Evolutionary conservation across 2,797 vertebrate genomes (phyloP), one percentile per base, ranked within the genome.

Genomic region (Neolamprologus multifasciatus): DNA sequence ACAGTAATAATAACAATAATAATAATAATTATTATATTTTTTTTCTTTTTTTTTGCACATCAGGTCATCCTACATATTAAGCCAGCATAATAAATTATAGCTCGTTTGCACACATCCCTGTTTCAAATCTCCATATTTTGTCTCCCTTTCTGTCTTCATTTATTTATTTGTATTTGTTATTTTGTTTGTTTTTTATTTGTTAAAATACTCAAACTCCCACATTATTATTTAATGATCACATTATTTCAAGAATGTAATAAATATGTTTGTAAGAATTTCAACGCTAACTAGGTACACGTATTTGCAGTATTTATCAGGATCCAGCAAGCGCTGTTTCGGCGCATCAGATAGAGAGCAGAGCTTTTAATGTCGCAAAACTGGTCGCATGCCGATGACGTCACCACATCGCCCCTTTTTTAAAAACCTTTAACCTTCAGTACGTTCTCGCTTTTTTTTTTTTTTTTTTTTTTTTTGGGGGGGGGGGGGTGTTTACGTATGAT

Each of bases 391-490:
- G 11, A 67, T 67, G 62, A 21, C 12, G 62, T 38, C 33, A 67
- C 21, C 2, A 9, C 2, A 1, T 14, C 33, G 11, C 12, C 31
- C 17, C 7, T 0, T n/a, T 59, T 59, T 29, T 0, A 12, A 55
- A 55, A 57, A 14, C 13, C 0, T 59, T 31, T 31, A 10, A 31
- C 31, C 31, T 31, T 31, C 2, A 31, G 31, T 31, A 31, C 31
- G 31, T 31, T 7, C 29, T 31, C 29, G 29, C 29, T 31, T 31
- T 31, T 31, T 31, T 31, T n/a, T n/a, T n/a, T n/a, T n/a, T n/a
- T n/a, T n/a, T n/a, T n/a, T n/a, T n/a, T n/a, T n/a, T n/a, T n/a
- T n/a, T n/a, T n/a, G n/a, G n/a, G n/a, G n/a, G n/a, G n/a, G 23
- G 23, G 23, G 23, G 23, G 23, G 23, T 23, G n/a, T n/a, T n/a